phyloP scores from a whole-genome alignment of 2,888 invertebrate species.

The Acanthosepion pharaonis region DNA sequence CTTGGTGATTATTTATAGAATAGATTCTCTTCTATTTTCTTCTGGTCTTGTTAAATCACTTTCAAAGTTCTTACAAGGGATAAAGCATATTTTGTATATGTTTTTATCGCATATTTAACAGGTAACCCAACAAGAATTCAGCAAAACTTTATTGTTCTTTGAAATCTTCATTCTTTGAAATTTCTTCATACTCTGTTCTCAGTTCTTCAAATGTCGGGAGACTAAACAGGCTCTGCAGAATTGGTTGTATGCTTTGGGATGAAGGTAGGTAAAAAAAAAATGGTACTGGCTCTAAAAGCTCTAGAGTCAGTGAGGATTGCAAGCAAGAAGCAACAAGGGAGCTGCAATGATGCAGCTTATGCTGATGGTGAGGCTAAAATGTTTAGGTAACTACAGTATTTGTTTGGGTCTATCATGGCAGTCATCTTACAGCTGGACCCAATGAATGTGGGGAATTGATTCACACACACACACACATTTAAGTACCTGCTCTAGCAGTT shows the following conservation, averaged over 20 bases:
- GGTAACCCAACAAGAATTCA: background rate
- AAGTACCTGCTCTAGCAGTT: background rate
- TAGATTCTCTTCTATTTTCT: no score
- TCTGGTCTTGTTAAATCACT: no score
- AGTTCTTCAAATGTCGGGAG: constrained; percentile 22
- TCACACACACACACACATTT: background rate
- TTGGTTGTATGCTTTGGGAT: constrained; percentile 21
- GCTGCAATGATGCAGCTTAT: background rate
- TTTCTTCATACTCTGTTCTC: constrained; percentile 23
- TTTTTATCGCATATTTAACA: background rate
- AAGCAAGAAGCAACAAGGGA: background rate
- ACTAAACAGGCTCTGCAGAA: background rate
- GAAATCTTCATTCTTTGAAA: constrained; percentile 1
- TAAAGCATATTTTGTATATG: background rate
- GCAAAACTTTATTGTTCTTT: background rate
- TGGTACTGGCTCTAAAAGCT: background rate
- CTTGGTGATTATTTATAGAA: no score
- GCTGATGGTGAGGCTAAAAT: background rate
- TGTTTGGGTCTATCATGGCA: background rate
- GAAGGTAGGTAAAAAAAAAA: constrained; percentile 14
- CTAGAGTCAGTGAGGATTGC: background rate
- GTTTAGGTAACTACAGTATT: constrained; percentile 2
- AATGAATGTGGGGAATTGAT: background rate
- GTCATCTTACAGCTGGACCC: background rate
- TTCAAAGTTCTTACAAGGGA: background rate